Evolutionary conservation across 1,140 invertebrate species (phyloP), one percentile per base, ranked within the genome.

Genomic region (Platyura marginata): DNA sequence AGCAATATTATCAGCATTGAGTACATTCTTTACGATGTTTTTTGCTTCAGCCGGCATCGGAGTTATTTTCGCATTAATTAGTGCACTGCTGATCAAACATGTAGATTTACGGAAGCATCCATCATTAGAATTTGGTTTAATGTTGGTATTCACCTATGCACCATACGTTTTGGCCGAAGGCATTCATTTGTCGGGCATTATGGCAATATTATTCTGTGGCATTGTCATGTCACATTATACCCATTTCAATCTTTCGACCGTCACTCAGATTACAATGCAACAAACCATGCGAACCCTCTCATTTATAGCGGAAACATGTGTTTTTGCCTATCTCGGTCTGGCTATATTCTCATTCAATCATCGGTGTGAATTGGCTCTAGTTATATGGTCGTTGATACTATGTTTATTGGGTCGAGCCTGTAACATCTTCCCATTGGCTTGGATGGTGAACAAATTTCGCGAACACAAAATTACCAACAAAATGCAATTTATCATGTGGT

Each of bases 401-500:
- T 93, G 90, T 55, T 64, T 98, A 11, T 67, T 96, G 43, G 93
- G 93, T 19, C 73, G 95, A 56, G 94, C 94, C 10, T 79, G 86
- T 36, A 98, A 98, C 56, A 98, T 98, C 45, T 98, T 95, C 59
- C 95, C 95, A 15, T 63, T 99, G 11, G 86, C 90, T 3, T 74
- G 86, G 50, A 64, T 98, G 8, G 83, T 93, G 6, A 99, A 99
- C 61, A 83, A 82, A 59, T 98, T 97, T 63, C 74, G 93, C 21
- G 89, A 95, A 57, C 93, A 98, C 65, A 91, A 93, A 64, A 98
- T 98, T 38, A 96, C 91, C 1, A 83, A 81, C 54, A 93, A 92
- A 65, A 97, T 95, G 86, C 94, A 95, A 77, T 95, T 97, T 54
- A 95, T 98, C 37, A 98, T 97, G 93, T 98, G 93, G 93, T 98